Percentiles rank a stretch among this genome's conserved stretches.
phyloP scores from a whole-genome alignment of 2,113 vertebrate species.

The Sterrhoptilus dennistouni region DNA sequence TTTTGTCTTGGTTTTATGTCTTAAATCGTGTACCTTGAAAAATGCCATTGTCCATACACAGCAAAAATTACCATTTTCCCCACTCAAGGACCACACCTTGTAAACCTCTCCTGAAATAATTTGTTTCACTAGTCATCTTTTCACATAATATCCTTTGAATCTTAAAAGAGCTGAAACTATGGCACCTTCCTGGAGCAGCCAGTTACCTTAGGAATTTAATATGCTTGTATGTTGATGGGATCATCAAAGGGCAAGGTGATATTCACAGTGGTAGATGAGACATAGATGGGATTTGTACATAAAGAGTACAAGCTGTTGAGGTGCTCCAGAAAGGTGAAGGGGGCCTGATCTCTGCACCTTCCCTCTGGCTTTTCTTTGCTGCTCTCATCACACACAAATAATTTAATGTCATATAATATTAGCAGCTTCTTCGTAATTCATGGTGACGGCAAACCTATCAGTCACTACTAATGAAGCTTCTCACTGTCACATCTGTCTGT shows the following conservation, averaged over 20 bases:
- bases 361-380: neutral
- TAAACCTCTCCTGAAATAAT: neutral
- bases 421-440: neutral
- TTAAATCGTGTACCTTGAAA: neutral
- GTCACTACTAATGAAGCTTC: neutral
- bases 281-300: neutral
- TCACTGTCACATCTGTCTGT: neutral
- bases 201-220: neutral
- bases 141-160: neutral
- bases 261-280: neutral
- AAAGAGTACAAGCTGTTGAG: neutral
- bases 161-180: neutral
- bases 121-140: neutral
- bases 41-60: neutral
- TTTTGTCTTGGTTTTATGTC: neutral
- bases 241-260: neutral
- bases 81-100: neutral
- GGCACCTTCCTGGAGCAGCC: neutral
- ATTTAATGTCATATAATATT: neutral
- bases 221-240: neutral
- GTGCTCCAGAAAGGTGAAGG: neutral
- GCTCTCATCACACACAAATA: neutral
- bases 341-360: neutral
- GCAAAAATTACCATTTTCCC: neutral
- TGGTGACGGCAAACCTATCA: accelerated